phyloP scores from a whole-genome alignment of 2,797 vertebrate genomes.

The Clarias fuscus region DNA sequence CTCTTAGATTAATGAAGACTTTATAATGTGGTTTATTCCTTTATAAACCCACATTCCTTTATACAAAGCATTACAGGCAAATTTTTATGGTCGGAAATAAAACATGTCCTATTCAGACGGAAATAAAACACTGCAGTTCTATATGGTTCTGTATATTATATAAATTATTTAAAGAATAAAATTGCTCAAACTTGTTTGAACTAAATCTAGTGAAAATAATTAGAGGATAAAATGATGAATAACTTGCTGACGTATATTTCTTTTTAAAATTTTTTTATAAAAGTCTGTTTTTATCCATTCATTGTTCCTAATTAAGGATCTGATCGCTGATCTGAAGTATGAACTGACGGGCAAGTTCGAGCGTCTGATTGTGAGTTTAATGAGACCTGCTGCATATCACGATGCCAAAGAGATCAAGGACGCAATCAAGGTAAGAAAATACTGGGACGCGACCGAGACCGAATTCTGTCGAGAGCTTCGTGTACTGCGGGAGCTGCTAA shows the following conservation, averaged over 20 bases:
- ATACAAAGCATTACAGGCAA: not conserved
- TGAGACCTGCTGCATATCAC: slow-evolving; percentile 85
- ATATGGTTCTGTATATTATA: not conserved
- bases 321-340: slow-evolving; percentile 93
- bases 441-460: not conserved
- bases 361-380: slow-evolving; percentile 90
- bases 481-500: too few relatives aligned
- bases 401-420: slow-evolving; percentile 97
- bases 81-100: not conserved
- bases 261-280: not conserved
- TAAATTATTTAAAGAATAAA: not conserved
- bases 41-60: not conserved
- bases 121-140: not conserved
- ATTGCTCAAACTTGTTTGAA: too few relatives aligned
- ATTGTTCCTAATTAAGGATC: slow-evolving; percentile 75
- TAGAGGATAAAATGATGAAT: not conserved
- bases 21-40: not conserved
- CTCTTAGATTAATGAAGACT: not conserved
- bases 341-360: slow-evolving; percentile 98
- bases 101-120: not conserved
- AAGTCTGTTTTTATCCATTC: not conserved
- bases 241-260: not conserved
- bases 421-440: slow-evolving; percentile 81
- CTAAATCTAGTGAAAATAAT: not conserved
- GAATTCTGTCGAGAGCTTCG: not conserved